Conservation (phyloP, 1,140 invertebrate genomes). For the Trichonephila clavata region DNA sequence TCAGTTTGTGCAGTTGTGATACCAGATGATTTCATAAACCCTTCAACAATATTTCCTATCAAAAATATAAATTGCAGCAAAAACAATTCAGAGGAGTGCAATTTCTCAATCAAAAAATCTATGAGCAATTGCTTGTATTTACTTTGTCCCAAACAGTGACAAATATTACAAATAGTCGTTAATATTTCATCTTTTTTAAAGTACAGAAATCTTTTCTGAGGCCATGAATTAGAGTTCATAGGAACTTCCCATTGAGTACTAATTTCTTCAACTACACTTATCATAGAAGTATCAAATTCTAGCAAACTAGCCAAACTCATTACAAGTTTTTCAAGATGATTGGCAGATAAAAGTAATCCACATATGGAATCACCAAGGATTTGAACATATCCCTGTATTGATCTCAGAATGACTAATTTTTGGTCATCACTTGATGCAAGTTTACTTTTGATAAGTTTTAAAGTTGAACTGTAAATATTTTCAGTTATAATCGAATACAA, state of each 20-base stretch:
- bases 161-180: slow-evolving; percentile 14
- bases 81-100: slow-evolving; percentile 12
- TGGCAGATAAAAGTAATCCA: not conserved
- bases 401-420: slow-evolving; percentile 40
- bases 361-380: slow-evolving; percentile 39
- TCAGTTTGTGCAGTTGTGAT: not conserved
- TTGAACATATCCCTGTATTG: slow-evolving; percentile 49
- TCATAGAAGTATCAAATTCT: slow-evolving; percentile 39
- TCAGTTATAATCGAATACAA: slow-evolving; percentile 28
- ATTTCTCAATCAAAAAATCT: slow-evolving; percentile 61
- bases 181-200: slow-evolving; percentile 62
- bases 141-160: not conserved
- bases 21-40: not conserved
- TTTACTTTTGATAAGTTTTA: slow-evolving; percentile 54
- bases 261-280: slow-evolving; percentile 53
- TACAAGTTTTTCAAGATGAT: slow-evolving; percentile 50
- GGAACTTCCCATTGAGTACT: not conserved
- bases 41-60: slow-evolving; percentile 47
- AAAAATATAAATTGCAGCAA: slow-evolving; percentile 57
- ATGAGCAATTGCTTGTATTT: slow-evolving; percentile 26
- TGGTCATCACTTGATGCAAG: slow-evolving; percentile 24
- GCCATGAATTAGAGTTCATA: not conserved
- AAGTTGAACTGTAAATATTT: slow-evolving; percentile 5
- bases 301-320: slow-evolving; percentile 57
- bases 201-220: slow-evolving; percentile 23